Evolutionary conservation across 92 coral and sea anemone genomes (phyloP).

Genomic region (Siderastrea radians): DNA sequence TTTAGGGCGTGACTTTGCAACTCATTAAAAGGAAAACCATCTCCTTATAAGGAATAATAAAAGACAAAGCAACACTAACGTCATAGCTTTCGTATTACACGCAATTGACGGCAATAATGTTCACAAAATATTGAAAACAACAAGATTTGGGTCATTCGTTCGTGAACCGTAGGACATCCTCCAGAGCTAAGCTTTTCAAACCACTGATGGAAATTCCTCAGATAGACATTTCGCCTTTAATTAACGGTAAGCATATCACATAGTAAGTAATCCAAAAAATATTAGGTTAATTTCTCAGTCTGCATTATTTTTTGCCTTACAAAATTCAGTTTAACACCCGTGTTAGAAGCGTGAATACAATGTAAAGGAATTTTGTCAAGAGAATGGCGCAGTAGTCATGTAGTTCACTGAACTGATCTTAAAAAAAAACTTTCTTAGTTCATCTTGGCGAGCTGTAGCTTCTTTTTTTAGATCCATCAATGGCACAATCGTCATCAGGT

Average conservation of each 20-base stretch:
- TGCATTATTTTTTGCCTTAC: neutral
- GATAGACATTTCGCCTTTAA: constrained; percentile 47
- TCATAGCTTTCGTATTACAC: neutral
- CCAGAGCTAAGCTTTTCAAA: neutral
- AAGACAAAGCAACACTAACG: neutral
- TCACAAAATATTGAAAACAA: neutral
- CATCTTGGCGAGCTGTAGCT: neutral
- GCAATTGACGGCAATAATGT: constrained; percentile 1
- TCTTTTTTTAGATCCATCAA: neutral
- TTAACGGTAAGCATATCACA: constrained; percentile 21
- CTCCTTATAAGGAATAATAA: neutral
- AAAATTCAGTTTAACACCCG: neutral
- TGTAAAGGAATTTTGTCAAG: neutral
- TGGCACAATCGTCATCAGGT: neutral
- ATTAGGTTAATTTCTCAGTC: neutral
- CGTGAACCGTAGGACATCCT: neutral
- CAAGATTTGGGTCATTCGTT: neutral
- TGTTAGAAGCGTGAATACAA: neutral
- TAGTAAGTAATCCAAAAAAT: neutral
- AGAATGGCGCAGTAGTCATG: neutral
- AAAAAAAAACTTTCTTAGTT: neutral
- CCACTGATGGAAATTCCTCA: constrained; percentile 27
- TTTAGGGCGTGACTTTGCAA: neutral
- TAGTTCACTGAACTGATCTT: neutral
- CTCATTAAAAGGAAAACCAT: neutral